Conservation (phyloP, 2,113 vertebrate genomes). For the Hassar affinis region DNA sequence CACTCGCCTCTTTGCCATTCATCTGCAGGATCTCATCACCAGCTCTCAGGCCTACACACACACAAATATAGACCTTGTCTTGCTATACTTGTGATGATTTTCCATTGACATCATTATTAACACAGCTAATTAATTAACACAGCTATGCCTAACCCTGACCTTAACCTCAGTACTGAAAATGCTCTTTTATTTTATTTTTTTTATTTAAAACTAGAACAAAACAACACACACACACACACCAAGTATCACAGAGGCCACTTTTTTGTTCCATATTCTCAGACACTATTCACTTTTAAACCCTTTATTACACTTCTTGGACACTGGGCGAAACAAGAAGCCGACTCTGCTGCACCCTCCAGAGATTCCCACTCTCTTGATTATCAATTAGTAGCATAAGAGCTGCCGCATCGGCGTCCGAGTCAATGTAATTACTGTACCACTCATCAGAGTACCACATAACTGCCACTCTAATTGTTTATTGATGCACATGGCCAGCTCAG, state of each 20-base stretch:
- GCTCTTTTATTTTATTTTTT: no score
- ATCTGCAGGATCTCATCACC: constrained; percentile 89
- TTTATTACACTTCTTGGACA: background rate
- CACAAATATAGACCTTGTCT: no score
- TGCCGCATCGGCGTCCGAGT: background rate
- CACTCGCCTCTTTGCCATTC: constrained; percentile 77
- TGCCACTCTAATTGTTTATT: constrained; percentile 46
- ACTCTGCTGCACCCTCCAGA: background rate
- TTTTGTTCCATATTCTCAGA: background rate
- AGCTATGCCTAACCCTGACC: no score
- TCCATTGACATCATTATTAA: no score
- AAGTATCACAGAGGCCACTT: background rate
- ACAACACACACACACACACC: background rate
- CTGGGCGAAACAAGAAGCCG: background rate
- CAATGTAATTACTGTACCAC: constrained; percentile 23
- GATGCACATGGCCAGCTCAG: background rate
- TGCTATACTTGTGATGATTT: no score
- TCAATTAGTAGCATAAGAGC: background rate
- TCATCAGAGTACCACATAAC: constrained; percentile 54
- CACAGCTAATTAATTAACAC: no score
- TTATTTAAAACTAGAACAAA: no score
- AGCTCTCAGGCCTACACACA: constrained; percentile 77
- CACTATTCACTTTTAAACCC: background rate
- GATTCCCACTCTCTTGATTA: background rate
- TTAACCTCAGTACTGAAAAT: no score